Evolutionary conservation across 1,140 invertebrate genomes (phyloP).

Genomic region (Drosophila pseudoobscura): DNA sequence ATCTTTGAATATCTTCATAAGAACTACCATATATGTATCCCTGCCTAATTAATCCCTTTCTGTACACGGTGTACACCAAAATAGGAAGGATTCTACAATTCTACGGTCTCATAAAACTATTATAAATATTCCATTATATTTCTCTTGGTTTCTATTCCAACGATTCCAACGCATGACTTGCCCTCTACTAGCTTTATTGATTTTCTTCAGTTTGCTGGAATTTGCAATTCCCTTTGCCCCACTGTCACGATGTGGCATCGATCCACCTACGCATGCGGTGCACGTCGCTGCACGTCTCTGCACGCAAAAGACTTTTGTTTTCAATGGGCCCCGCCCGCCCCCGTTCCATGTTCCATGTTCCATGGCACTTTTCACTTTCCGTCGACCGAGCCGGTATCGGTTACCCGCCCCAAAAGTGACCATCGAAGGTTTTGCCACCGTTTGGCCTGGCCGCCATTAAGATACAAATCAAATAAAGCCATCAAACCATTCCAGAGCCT

Average conservation of each 20-base stretch:
- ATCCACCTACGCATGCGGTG: slow-evolving; percentile 46
- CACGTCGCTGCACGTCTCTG: slow-evolving; percentile 60
- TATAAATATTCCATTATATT: too few species aligned
- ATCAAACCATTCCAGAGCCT: slow-evolving; percentile 20
- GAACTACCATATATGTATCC: too few species aligned
- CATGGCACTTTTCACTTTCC: slow-evolving; percentile 71
- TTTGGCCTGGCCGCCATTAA: slow-evolving; percentile 32
- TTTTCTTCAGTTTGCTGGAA: too few species aligned
- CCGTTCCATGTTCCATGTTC: slow-evolving; percentile 37
- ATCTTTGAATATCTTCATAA: too few species aligned
- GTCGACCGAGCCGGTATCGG: slow-evolving; percentile 25
- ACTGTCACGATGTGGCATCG: slow-evolving; percentile 11
- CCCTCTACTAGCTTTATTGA: too few species aligned
- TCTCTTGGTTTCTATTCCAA: too few species aligned
- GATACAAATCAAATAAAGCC: slow-evolving; percentile 37
- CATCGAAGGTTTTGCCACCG: slow-evolving; percentile 30
- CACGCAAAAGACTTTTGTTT: slow-evolving; percentile 70
- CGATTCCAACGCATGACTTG: too few species aligned
- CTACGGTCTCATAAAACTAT: too few species aligned
- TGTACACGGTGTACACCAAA: too few species aligned
- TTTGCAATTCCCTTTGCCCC: not conserved
- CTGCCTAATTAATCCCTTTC: too few species aligned
- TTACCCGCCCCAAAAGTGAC: too few species aligned
- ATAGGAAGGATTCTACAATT: too few species aligned
- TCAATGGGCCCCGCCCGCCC: slow-evolving; percentile 45